These are phyloP conservation scores for Microvelia longipes DNA, from an alignment of 1,140 invertebrate species.

Conservation along the genomic window DNA sequence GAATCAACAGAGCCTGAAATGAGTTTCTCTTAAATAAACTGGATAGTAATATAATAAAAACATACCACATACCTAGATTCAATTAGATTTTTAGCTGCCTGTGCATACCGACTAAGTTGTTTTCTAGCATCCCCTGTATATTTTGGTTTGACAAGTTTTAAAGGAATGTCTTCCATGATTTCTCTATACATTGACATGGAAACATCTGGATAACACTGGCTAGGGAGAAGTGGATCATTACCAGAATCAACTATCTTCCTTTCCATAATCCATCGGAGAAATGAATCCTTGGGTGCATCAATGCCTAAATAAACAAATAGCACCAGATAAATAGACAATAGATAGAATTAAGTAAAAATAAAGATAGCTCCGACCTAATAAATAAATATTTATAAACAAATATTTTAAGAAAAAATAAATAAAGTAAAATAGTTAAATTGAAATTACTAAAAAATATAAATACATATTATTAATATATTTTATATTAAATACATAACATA, in stretches of 20 bases:
- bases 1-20: too few species aligned
- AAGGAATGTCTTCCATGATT: conserved; percentile 97
- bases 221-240: conserved; percentile 76
- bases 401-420: neutral
- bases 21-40: too few species aligned
- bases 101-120: conserved; percentile 84
- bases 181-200: conserved; percentile 90
- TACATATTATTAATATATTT: too few species aligned
- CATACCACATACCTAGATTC: conserved; percentile 59
- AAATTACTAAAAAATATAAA: neutral
- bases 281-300: conserved; percentile 88
- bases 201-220: conserved; percentile 79
- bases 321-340: neutral
- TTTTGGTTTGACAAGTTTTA: conserved; percentile 85
- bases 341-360: neutral
- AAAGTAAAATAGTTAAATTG: neutral
- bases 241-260: conserved; percentile 79
- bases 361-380: conserved; percentile 2
- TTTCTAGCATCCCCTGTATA: conserved; percentile 92
- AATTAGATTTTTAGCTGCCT: conserved; percentile 93
- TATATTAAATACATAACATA: too few species aligned
- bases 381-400: neutral
- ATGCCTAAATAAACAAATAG: conserved; percentile 43
- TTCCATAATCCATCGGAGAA: conserved; percentile 92
- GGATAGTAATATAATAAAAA: too few species aligned